phyloP scores from a whole-genome alignment of 2,113 vertebrate species.

The Gila orcuttii region DNA sequence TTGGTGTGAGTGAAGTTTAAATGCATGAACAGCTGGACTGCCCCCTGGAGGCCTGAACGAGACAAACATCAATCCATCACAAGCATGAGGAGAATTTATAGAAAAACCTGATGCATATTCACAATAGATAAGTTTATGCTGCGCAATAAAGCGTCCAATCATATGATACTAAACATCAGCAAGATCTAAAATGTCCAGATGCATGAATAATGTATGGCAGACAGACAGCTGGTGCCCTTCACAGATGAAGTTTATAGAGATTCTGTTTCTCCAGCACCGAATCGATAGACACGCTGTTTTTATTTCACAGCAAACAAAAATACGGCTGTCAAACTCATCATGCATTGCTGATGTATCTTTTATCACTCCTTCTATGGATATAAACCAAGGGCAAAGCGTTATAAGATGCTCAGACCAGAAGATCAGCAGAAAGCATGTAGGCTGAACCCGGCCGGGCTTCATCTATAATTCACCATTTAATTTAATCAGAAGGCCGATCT shows the following conservation, averaged over 20 bases:
- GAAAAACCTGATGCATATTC: slow-evolving; percentile 16
- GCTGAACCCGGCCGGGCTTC: slow-evolving; percentile 51
- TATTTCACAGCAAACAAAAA: slow-evolving; percentile 29
- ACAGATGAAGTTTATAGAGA: slow-evolving; percentile 25
- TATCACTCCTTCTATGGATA: slow-evolving; percentile 48
- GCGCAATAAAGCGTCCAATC: slow-evolving; percentile 1
- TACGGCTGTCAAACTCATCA: slow-evolving; percentile 24
- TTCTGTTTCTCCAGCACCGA: slow-evolving; percentile 15
- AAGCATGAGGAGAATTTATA: not conserved
- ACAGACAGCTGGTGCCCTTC: slow-evolving; percentile 27
- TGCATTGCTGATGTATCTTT: slow-evolving; percentile 44
- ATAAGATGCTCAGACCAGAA: slow-evolving; percentile 66
- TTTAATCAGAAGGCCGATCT: slow-evolving; percentile 64
- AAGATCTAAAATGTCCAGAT: slow-evolving; percentile 13
- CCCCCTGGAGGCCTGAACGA: slow-evolving; percentile 67
- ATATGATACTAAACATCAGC: not conserved
- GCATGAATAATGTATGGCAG: slow-evolving; percentile 27
- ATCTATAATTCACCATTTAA: slow-evolving; percentile 71
- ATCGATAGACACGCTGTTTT: slow-evolving; percentile 23
- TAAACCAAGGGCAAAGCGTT: slow-evolving; percentile 63
- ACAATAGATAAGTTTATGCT: not conserved
- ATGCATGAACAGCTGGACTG: slow-evolving; percentile 66
- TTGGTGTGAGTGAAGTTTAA: not conserved
- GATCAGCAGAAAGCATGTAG: slow-evolving; percentile 66
- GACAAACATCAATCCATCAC: not conserved